Conservation (phyloP, 2,113 vertebrate species). For the Oceanites oceanicus region DNA sequence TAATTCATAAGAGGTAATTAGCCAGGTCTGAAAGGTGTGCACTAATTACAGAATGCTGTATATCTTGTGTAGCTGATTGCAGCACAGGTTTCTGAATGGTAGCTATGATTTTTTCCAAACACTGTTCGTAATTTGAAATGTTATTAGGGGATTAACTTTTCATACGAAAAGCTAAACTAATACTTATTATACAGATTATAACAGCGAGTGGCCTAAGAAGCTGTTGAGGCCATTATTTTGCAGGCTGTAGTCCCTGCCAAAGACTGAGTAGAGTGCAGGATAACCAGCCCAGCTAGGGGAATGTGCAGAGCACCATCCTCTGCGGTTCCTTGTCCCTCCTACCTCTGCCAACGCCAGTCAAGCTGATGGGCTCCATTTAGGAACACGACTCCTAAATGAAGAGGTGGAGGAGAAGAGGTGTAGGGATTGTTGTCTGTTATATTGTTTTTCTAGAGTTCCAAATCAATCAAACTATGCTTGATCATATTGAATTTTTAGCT, state of each 20-base stretch:
- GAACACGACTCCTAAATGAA: not conserved
- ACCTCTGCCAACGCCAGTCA: not conserved
- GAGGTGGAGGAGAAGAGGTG: not conserved
- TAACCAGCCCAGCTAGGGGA: not conserved
- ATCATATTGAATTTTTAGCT: not conserved
- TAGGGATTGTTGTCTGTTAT: not conserved
- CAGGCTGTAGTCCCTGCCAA: not conserved
- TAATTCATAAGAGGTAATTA: slow-evolving; percentile 79
- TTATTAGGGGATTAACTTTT: slow-evolving; percentile 69
- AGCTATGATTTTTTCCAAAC: slow-evolving; percentile 36
- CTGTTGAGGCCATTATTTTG: slow-evolving; percentile 31
- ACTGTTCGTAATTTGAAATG: slow-evolving; percentile 57
- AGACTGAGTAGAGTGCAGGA: not conserved
- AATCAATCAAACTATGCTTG: not conserved
- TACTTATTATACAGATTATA: slow-evolving; percentile 59
- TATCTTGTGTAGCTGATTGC: slow-evolving; percentile 62
- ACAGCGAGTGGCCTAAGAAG: slow-evolving; percentile 5
- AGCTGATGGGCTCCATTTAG: not conserved
- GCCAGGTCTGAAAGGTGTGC: slow-evolving; percentile 72
- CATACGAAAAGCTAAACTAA: slow-evolving; percentile 59
- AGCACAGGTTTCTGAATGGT: slow-evolving; percentile 31
- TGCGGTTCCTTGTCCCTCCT: not conserved
- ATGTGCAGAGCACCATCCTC: not conserved
- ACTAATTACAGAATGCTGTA: slow-evolving; percentile 70
- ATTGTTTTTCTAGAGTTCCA: not conserved